Conservation (phyloP, 2,888 invertebrate species). For the Agrochola macilenta region DNA sequence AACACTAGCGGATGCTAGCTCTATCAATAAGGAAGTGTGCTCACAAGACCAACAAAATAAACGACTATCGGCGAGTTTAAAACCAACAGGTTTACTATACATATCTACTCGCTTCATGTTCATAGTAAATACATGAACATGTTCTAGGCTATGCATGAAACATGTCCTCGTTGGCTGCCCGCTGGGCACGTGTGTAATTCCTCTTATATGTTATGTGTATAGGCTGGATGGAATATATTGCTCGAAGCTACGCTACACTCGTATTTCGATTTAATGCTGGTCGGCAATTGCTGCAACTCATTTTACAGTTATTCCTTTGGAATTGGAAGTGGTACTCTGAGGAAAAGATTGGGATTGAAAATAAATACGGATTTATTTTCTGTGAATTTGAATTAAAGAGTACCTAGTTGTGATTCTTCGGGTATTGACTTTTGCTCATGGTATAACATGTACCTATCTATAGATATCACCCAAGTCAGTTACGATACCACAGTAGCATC, state of each 20-base stretch:
- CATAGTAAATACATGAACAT: slow-evolving; percentile 40
- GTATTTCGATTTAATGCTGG: slow-evolving; percentile 42
- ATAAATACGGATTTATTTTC: slow-evolving; percentile 20
- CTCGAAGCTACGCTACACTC: slow-evolving; percentile 26
- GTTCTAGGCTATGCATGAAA: slow-evolving; percentile 59
- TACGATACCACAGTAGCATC: too few species aligned
- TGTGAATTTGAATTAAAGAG: background rate
- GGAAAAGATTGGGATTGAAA: slow-evolving; percentile 23
- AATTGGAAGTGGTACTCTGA: slow-evolving; percentile 20
- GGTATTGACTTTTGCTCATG: background rate
- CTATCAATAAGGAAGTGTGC: slow-evolving; percentile 20
- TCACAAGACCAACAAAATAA: slow-evolving; percentile 29
- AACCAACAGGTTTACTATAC: slow-evolving; percentile 46
- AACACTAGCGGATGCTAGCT: background rate
- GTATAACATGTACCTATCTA: too few species aligned
- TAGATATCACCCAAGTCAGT: too few species aligned
- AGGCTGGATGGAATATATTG: slow-evolving; percentile 22
- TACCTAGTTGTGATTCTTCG: background rate
- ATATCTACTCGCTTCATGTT: slow-evolving; percentile 23
- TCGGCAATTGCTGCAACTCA: slow-evolving; percentile 41
- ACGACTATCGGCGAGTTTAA: slow-evolving; percentile 18
- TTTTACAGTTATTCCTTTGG: slow-evolving; percentile 23
- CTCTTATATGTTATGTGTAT: slow-evolving; percentile 49
- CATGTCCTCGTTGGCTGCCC: slow-evolving; percentile 48
- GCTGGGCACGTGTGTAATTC: slow-evolving; percentile 58